Evolutionary conservation across 2,113 vertebrate genomes (phyloP).

Genomic region (Polypterus bichir): DNA sequence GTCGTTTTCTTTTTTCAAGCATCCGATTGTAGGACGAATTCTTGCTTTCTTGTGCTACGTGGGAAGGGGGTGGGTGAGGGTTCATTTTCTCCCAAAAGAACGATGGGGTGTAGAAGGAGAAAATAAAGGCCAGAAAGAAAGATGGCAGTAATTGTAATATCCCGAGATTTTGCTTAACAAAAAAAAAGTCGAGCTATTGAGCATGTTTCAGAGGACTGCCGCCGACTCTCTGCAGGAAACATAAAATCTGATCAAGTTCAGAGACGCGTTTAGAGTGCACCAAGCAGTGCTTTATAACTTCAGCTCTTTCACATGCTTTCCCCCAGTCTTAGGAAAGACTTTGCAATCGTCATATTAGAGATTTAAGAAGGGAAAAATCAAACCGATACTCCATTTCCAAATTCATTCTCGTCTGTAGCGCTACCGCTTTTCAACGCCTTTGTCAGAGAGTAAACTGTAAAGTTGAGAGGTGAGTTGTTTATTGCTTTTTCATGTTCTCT

Average conservation of each 20-base stretch:
- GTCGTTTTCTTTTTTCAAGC: no score
- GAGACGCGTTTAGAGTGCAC: constrained; percentile 74
- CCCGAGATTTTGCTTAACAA: constrained; percentile 49
- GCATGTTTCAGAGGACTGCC: constrained; percentile 60
- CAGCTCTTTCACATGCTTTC: constrained; percentile 64
- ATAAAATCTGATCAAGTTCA: constrained; percentile 96
- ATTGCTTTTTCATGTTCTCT: constrained; percentile 23
- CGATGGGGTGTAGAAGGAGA: constrained; percentile 50
- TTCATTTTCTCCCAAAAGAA: constrained; percentile 44
- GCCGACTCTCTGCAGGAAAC: constrained; percentile 87
- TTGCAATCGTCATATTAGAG: constrained; percentile 69
- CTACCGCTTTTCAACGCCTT: constrained; percentile 48
- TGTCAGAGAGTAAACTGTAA: constrained; percentile 40
- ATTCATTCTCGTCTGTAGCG: constrained; percentile 42
- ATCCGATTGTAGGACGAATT: constrained; percentile 16
- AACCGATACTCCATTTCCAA: constrained; percentile 47
- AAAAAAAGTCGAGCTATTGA: constrained; percentile 57
- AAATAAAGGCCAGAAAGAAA: constrained; percentile 67
- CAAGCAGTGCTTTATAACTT: constrained; percentile 83
- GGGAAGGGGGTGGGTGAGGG: constrained; percentile 22
- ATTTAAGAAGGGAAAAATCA: constrained; percentile 40
- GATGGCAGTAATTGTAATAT: constrained; percentile 76
- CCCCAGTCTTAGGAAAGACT: constrained; percentile 61
- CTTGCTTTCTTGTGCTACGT: constrained; percentile 35
- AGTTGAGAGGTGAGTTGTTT: constrained; percentile 65